Evolutionary conservation across 2,113 vertebrate genomes (phyloP).

Genomic region (Jaculus jaculus): DNA sequence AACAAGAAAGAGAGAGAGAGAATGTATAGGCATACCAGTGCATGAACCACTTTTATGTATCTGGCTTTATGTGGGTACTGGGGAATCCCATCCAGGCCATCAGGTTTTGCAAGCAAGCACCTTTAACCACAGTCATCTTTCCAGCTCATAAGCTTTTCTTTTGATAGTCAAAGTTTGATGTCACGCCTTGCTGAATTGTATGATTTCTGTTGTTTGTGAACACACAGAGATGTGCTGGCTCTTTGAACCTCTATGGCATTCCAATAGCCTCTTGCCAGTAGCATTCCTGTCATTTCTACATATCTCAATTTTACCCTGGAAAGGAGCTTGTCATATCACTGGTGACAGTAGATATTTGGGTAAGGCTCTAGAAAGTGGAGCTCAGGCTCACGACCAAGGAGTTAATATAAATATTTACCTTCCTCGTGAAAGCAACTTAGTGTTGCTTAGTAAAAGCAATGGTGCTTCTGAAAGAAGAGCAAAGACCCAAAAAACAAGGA

Average conservation of each 20-base stretch:
- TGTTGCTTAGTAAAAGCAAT: constrained; percentile 13
- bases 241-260: constrained; percentile 70
- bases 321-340: constrained; percentile 61
- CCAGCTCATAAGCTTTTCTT: no score
- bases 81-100: no score
- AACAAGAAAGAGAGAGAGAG: no score
- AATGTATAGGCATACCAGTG: no score
- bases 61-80: no score
- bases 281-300: constrained; percentile 73
- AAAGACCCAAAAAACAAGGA: background rate
- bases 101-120: no score
- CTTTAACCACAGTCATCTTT: no score
- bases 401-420: constrained; percentile 4
- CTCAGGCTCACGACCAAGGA: constrained; percentile 2
- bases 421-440: background rate
- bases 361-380: background rate
- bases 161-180: constrained; percentile 51
- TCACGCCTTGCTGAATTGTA: constrained; percentile 79
- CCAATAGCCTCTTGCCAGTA: constrained; percentile 68
- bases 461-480: background rate
- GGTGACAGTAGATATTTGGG: constrained; percentile 41
- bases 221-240: constrained; percentile 58
- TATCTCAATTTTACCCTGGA: constrained; percentile 69
- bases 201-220: constrained; percentile 75
- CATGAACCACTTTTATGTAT: no score